Conservation (phyloP, 2,113 vertebrate genomes). For the Laticauda colubrina region DNA sequence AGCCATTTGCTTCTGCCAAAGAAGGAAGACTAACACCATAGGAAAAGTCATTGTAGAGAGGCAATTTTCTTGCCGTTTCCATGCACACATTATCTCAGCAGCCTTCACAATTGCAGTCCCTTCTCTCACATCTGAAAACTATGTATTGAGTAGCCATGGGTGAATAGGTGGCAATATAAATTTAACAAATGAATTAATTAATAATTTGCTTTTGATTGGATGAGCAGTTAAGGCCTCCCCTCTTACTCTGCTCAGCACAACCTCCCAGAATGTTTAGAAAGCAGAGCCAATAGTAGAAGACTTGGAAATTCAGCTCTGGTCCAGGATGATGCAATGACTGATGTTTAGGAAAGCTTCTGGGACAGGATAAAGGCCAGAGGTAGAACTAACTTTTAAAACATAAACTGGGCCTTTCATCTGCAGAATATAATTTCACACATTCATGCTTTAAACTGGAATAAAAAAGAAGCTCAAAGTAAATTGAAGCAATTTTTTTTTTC, state of each 20-base stretch:
- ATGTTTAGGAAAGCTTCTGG: neutral
- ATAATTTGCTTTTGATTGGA: neutral
- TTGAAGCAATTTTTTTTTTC: neutral
- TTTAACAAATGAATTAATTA: no score
- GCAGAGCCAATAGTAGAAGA: neutral
- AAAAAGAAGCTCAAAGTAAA: neutral
- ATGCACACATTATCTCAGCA: neutral
- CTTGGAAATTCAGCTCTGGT: neutral
- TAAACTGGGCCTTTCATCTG: neutral
- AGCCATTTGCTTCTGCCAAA: neutral
- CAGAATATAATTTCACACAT: neutral
- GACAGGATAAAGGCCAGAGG: neutral
- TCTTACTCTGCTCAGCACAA: neutral
- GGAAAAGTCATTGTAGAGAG: neutral
- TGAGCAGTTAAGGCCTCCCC: neutral
- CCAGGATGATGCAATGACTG: no score
- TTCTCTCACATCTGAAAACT: neutral
- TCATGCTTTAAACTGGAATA: neutral
- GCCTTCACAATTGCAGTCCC: neutral
- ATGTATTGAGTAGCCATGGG: neutral
- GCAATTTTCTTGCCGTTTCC: neutral
- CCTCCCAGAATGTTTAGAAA: neutral
- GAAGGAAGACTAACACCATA: neutral
- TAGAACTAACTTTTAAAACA: neutral
- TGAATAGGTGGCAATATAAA: no score